Percentiles rank a stretch among this genome's conserved stretches.
These are phyloP conservation scores for Peromyscus aztecus DNA, from an alignment of 2,797 vertebrate genomes.

Conservation along the genomic window DNA sequence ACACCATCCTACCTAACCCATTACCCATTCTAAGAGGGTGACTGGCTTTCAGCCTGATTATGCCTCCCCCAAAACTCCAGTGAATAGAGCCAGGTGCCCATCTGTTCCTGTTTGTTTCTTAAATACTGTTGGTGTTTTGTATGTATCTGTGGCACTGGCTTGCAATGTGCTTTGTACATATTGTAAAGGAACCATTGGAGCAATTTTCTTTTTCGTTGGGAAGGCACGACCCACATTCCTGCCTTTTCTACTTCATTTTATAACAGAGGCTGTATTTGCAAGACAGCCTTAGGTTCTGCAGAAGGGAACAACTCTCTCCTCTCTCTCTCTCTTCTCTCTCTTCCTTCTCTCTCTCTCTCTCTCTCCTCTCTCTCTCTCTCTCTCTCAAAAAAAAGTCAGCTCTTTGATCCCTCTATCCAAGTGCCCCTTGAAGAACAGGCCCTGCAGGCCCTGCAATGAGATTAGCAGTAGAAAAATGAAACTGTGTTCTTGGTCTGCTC, in stretches of 20 bases:
- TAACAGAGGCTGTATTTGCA: constrained; percentile 68
- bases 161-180: constrained; percentile 88
- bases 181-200: constrained; percentile 88
- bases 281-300: constrained; percentile 70
- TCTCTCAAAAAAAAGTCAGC: too few relatives aligned
- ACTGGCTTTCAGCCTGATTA: constrained; percentile 42
- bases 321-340: constrained; percentile 15
- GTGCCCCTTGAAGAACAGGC: constrained; percentile 21
- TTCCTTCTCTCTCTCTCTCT: too few relatives aligned
- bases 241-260: constrained; percentile 50
- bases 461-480: background rate
- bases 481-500: background rate
- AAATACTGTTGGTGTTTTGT: constrained; percentile 81
- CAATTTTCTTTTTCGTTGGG: constrained; percentile 83
- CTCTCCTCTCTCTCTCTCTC: too few relatives aligned
- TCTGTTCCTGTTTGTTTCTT: constrained; percentile 79
- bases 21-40: constrained; percentile 13
- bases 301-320: constrained; percentile 61
- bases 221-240: constrained; percentile 1
- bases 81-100: constrained; percentile 63
- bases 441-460: constrained; percentile 40
- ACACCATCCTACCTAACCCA: background rate
- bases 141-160: constrained; percentile 79
- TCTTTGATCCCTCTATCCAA: constrained; percentile 52
- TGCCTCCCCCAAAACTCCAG: constrained; percentile 42